Evolutionary conservation across 2,797 vertebrate genomes (phyloP), one percentile per base, ranked within the genome.

Genomic region (Pogonophryne albipinna): DNA sequence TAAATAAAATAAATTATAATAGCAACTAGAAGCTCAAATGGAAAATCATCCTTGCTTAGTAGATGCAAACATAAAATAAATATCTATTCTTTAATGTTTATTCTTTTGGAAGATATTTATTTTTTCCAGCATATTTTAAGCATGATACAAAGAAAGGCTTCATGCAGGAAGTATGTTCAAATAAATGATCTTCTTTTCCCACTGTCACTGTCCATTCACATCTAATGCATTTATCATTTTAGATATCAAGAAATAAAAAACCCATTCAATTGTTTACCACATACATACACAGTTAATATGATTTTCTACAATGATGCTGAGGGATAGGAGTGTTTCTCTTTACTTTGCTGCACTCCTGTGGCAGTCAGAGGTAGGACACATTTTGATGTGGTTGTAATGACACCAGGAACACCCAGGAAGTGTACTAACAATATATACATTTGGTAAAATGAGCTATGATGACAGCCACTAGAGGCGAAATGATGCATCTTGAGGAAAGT

Each of bases 401-500:
- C 13, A 17, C 31, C 6, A 56, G 27, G 8, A 42, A 27, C 38
- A 27, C 0, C 1, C 20, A 19, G 27, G 27, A 27, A 27, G 27
- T 27, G 27, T 38, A 38, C 8, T 38, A 38, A 38, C 34, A 9
- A 38, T 38, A n/a, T 14, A 57, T 60, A 20, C 45, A 31, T 47
- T 58, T 10, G 3, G 38, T 50, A 3, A 38, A 31, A 50, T 3
- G 13, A 58, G 23, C 42, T 56, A 23, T 50, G 20, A 52, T n/a
- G 53, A 27, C 38, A 12, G 47, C 12, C 12, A 19, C 9, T 13
- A 19, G 3, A 45, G 74, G 52, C 15, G 23, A 11, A 16, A 15
- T 0, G 38, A 16, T 19, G 6, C 12, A 10, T 78, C 63, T 62
- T 62, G 42, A 77, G 76, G 82, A 84, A 87, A 87, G 79, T 78